Conservation (phyloP, 2,113 vertebrate genomes). For the Xiphophorus hellerii region DNA sequence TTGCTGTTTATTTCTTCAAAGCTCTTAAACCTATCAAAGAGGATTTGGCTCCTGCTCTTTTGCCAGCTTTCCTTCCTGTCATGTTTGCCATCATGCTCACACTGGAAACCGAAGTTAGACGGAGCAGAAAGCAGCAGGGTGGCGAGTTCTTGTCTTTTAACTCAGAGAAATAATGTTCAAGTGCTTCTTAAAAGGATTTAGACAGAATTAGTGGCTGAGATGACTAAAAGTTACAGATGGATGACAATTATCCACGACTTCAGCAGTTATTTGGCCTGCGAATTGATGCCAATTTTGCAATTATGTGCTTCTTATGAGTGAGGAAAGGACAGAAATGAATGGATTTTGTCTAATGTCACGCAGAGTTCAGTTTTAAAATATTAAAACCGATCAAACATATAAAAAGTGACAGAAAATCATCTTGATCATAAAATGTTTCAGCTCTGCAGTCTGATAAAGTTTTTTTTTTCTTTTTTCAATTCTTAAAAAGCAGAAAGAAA, state of each 20-base stretch:
- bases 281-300: neutral
- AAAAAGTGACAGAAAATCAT: neutral
- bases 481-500: neutral
- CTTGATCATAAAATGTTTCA: too few species aligned
- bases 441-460: too few species aligned
- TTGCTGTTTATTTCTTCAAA: too few species aligned
- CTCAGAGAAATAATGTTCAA: neutral
- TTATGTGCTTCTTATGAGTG: neutral
- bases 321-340: neutral
- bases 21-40: too few species aligned
- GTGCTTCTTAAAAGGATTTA: neutral
- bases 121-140: neutral
- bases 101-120: neutral
- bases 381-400: neutral
- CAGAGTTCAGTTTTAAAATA: neutral
- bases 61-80: neutral
- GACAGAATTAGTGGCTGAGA: neutral
- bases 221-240: neutral
- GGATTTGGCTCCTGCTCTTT: neutral
- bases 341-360: neutral
- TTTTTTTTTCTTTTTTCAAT: too few species aligned
- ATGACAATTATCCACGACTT: neutral
- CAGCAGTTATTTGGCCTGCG: neutral
- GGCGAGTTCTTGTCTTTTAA: neutral
- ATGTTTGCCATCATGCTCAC: neutral